phyloP scores from a whole-genome alignment of 2,888 invertebrate genomes.

The Ormyrus rosae region DNA sequence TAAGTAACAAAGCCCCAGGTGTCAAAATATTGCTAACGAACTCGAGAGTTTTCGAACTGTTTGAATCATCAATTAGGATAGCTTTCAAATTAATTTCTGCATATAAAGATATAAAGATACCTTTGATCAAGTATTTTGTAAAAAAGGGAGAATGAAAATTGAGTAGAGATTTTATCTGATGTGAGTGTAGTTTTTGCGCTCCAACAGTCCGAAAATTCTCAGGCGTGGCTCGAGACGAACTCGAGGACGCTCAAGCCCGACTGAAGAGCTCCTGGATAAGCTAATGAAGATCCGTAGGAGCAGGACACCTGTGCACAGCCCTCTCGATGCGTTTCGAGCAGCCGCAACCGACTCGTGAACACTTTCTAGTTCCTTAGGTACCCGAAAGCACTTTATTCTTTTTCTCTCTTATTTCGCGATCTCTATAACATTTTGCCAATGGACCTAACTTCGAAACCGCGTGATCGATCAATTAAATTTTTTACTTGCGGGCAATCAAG shows the following conservation, averaged over 20 bases:
- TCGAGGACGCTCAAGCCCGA: slow-evolving; percentile 46
- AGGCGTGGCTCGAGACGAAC: slow-evolving; percentile 35
- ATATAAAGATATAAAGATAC: too few relatives aligned
- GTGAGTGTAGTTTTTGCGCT: not conserved
- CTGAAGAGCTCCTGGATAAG: slow-evolving; percentile 25
- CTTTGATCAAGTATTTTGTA: too few relatives aligned
- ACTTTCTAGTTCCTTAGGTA: slow-evolving; percentile 72
- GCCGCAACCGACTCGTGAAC: slow-evolving; percentile 70
- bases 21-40: slow-evolving; percentile 53
- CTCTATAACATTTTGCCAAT: not conserved
- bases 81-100: not conserved
- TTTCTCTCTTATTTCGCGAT: not conserved
- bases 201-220: slow-evolving; percentile 37
- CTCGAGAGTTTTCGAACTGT: slow-evolving; percentile 47
- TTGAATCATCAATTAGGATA: slow-evolving; percentile 7
- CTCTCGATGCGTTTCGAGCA: slow-evolving; percentile 67
- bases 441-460: slow-evolving; percentile 17
- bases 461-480: slow-evolving; percentile 24
- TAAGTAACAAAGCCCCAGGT: slow-evolving; percentile 53
- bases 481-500: slow-evolving; percentile 6
- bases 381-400: slow-evolving; percentile 51
- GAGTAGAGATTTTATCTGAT: too few relatives aligned
- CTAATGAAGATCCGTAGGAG: slow-evolving; percentile 21
- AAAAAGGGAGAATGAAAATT: too few relatives aligned
- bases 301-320: slow-evolving; percentile 55